Conservation (phyloP, 2,888 invertebrate species). For the Gibbula magus region DNA sequence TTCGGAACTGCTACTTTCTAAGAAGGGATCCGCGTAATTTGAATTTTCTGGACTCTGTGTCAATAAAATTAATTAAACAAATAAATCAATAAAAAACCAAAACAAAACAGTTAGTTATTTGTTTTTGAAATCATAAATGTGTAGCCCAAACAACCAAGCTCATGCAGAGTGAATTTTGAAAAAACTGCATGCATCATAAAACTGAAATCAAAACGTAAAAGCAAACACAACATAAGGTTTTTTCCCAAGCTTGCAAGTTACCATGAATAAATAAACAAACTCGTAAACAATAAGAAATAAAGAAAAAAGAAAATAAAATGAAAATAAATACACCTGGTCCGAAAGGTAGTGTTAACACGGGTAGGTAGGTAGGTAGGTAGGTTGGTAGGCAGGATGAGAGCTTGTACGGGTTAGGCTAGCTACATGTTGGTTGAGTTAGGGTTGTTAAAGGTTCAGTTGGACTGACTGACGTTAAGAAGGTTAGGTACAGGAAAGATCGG, state of each 20-base stretch:
- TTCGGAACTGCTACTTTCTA: slow-evolving; percentile 71
- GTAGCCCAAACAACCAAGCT: background rate
- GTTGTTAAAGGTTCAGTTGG: too few species aligned
- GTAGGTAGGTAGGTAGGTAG: background rate
- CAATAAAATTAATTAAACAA: slow-evolving; percentile 27
- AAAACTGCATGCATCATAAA: slow-evolving; percentile 11
- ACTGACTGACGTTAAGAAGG: too few species aligned
- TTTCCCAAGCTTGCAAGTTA: background rate
- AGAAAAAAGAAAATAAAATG: background rate
- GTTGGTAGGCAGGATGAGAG: background rate
- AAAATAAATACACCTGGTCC: background rate
- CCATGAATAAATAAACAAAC: background rate
- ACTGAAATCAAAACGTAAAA: background rate
- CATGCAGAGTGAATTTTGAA: background rate
- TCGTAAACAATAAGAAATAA: background rate
- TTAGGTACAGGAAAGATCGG: background rate
- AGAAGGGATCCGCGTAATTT: slow-evolving; percentile 41
- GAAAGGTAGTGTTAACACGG: background rate
- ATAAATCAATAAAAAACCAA: slow-evolving; percentile 20
- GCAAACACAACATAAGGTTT: background rate
- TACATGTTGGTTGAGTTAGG: too few species aligned
- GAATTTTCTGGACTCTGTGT: slow-evolving; percentile 38
- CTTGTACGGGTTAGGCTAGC: too few species aligned
- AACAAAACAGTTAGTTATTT: background rate
- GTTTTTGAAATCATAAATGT: background rate